Conservation (phyloP, 2,113 vertebrate species). For the Pseudolaguvia tuberculata region DNA sequence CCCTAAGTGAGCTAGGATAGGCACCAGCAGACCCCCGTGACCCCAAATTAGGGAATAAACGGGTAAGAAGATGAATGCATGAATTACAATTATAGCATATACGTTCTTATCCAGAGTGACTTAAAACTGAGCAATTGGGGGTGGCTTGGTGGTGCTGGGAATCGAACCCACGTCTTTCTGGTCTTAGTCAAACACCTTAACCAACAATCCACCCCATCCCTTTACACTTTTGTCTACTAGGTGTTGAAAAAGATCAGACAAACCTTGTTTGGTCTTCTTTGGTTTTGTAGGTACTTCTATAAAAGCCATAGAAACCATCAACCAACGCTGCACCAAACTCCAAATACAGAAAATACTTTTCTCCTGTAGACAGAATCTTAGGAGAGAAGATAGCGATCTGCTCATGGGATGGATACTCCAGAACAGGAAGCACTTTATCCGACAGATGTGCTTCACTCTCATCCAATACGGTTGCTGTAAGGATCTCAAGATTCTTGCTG, state of each 20-base stretch:
- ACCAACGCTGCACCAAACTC: conserved; percentile 65
- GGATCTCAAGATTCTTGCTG: conserved; percentile 69
- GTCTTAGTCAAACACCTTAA: no score
- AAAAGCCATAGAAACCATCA: conserved; percentile 72
- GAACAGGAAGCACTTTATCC: conserved; percentile 65
- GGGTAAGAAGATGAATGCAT: no score
- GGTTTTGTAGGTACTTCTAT: conserved; percentile 67
- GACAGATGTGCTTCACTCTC: conserved; percentile 56
- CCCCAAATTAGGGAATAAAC: no score
- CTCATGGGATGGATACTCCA: conserved; percentile 69
- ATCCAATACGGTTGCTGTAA: conserved; percentile 63
- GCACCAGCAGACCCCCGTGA: no score
- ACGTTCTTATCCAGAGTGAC: no score
- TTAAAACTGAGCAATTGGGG: no score
- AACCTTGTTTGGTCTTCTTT: conserved; percentile 66
- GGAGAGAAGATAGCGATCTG: conserved; percentile 72
- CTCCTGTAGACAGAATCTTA: conserved; percentile 64
- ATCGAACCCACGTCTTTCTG: no score
- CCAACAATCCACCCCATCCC: not conserved
- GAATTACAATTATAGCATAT: no score
- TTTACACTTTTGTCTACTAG: not conserved
- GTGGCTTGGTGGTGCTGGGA: no score
- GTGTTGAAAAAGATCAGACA: not conserved
- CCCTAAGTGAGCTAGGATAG: no score
- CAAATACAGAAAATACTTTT: conserved; percentile 69